phyloP scores from a whole-genome alignment of 2,797 vertebrate species.

The Danio tinwini region DNA sequence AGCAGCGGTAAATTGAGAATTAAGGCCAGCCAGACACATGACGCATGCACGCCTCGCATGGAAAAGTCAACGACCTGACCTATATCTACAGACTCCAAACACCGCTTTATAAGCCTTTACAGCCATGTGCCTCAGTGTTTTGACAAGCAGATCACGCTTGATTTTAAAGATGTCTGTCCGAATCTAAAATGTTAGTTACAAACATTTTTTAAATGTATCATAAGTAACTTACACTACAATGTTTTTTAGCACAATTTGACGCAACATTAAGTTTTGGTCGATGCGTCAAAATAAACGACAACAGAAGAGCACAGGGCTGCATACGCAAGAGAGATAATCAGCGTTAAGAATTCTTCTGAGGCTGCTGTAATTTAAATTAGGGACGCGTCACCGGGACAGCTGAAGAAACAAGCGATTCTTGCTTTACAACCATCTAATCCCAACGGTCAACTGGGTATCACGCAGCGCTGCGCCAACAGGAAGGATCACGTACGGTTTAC shows the following conservation, averaged over 20 bases:
- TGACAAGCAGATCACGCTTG: conserved; percentile 8
- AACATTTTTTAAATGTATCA: neutral
- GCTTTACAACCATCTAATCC: conserved; percentile 48
- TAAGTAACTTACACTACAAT: neutral
- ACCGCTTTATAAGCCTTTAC: conserved; percentile 11
- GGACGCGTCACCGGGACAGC: conserved; percentile 40
- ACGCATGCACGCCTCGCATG: conserved; percentile 37
- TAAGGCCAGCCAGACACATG: conserved; percentile 42
- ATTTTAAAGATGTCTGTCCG: conserved; percentile 4
- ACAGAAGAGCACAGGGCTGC: neutral
- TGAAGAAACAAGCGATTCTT: conserved; percentile 49
- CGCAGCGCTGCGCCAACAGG: conserved; percentile 40
- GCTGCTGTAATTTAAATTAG: conserved; percentile 46
- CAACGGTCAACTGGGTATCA: conserved; percentile 40
- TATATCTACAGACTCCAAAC: conserved; percentile 42
- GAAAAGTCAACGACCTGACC: conserved; percentile 46
- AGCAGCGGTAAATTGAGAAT: conserved; percentile 45
- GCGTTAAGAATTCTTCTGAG: conserved; percentile 9
- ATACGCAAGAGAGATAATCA: conserved; percentile 28
- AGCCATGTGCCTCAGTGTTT: neutral
- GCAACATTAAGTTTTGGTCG: neutral
- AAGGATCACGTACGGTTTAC: conserved; percentile 8
- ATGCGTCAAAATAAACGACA: neutral
- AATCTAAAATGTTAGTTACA: neutral
- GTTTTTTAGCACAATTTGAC: neutral